phyloP scores from a whole-genome alignment of 2,888 invertebrate species.

The Zygaena filipendulae region DNA sequence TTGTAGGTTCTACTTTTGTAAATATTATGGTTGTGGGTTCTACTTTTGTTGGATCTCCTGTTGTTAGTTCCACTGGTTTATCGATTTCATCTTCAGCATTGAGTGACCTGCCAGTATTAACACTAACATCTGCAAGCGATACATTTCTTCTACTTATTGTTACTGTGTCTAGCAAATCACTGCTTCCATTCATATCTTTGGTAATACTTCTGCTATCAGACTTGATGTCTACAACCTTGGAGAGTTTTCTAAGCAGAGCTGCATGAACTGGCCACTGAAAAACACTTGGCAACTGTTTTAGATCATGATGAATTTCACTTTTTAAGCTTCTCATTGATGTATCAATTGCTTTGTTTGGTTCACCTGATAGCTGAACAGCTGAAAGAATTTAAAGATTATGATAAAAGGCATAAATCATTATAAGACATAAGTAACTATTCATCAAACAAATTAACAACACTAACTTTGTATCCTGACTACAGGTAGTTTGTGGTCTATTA shows the following conservation, averaged over 20 bases:
- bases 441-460: no score
- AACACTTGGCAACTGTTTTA: conserved; percentile 29
- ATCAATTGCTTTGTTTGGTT: conserved; percentile 55
- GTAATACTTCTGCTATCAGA: conserved; percentile 34
- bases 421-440: no score
- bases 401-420: no score
- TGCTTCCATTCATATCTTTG: conserved; percentile 49
- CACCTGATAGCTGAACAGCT: conserved; percentile 55
- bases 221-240: conserved; percentile 56
- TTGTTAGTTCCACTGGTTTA: conserved; percentile 15
- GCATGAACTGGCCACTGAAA: conserved; percentile 57
- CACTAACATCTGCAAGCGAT: conserved; percentile 51
- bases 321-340: conserved; percentile 55
- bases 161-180: conserved; percentile 32
- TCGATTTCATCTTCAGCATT: conserved; percentile 36
- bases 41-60: conserved; percentile 16
- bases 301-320: conserved; percentile 44
- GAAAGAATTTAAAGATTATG: no score
- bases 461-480: conserved; percentile 83
- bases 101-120: conserved; percentile 49
- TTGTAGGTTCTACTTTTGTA: conserved; percentile 11
- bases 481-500: conserved; percentile 81
- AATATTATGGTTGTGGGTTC: conserved; percentile 19
- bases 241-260: conserved; percentile 47
- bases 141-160: conserved; percentile 29